Conservation (phyloP, 1,140 invertebrate species). For the Platyscapa corneri region DNA sequence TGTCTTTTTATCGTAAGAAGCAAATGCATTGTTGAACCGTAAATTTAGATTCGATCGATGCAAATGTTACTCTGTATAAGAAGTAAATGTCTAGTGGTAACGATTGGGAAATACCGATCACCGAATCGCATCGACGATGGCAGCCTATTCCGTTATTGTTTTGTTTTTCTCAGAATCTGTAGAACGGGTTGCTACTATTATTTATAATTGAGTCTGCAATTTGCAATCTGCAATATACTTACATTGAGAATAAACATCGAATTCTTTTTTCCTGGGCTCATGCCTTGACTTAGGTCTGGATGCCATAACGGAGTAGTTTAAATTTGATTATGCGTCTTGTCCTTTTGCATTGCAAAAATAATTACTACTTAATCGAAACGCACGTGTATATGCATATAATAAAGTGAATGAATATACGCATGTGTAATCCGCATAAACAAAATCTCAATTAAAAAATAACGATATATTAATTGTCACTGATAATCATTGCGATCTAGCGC, state of each 20-base stretch:
- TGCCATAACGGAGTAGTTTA: background rate
- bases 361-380: constrained; percentile 15
- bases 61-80: background rate
- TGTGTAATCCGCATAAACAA: constrained; percentile 35
- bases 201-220: background rate
- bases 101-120: no score
- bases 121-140: no score
- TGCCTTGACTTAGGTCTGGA: background rate
- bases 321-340: background rate
- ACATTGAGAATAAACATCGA: background rate
- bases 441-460: constrained; percentile 44
- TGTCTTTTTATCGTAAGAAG: no score
- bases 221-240: background rate
- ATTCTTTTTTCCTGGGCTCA: background rate
- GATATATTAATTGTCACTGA: constrained; percentile 44
- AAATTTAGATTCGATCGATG: background rate
- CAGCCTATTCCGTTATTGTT: no score
- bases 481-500: constrained; percentile 51
- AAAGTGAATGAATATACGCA: constrained; percentile 36
- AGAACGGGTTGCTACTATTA: background rate
- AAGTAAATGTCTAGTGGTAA: no score
- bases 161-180: background rate
- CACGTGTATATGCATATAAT: constrained; percentile 27
- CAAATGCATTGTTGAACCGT: no score
- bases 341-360: constrained; percentile 43